phyloP scores from a whole-genome alignment of 2,113 vertebrate species.

The Pygoscelis adeliae region DNA sequence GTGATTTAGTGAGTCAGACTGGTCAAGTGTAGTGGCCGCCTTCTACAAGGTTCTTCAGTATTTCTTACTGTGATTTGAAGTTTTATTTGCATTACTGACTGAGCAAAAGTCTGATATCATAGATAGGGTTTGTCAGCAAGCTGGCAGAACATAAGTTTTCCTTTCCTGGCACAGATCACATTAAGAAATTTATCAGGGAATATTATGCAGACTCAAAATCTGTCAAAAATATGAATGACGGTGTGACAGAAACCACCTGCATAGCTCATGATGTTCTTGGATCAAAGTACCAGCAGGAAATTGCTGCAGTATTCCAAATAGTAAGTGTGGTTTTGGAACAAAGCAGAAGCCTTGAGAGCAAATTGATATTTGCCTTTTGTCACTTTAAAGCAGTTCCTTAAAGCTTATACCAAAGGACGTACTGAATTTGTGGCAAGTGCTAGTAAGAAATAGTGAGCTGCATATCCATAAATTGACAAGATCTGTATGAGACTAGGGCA shows the following conservation, averaged over 20 bases:
- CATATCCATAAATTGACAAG: neutral
- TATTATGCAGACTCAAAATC: slow-evolving; percentile 57
- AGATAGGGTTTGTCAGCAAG: slow-evolving; percentile 41
- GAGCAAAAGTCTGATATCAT: neutral
- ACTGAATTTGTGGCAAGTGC: neutral
- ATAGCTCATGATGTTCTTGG: slow-evolving; percentile 47
- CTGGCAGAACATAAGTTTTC: slow-evolving; percentile 43
- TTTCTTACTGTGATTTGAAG: neutral
- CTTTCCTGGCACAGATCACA: slow-evolving; percentile 38
- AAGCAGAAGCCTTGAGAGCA: neutral
- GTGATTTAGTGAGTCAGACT: neutral
- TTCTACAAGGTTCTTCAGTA: neutral
- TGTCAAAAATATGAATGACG: slow-evolving; percentile 52
- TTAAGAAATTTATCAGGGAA: slow-evolving; percentile 47
- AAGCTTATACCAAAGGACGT: neutral
- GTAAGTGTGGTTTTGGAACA: slow-evolving; percentile 21
- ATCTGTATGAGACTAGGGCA: neutral
- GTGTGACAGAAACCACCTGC: slow-evolving; percentile 65
- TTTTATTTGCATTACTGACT: slow-evolving; percentile 36
- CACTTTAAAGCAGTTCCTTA: neutral
- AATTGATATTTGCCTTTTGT: neutral
- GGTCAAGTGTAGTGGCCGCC: neutral
- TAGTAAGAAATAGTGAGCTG: neutral
- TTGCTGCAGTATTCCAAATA: slow-evolving; percentile 34
- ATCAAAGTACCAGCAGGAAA: slow-evolving; percentile 30